Conservation (phyloP, 1,140 invertebrate genomes). For the Tetranychus urticae region DNA sequence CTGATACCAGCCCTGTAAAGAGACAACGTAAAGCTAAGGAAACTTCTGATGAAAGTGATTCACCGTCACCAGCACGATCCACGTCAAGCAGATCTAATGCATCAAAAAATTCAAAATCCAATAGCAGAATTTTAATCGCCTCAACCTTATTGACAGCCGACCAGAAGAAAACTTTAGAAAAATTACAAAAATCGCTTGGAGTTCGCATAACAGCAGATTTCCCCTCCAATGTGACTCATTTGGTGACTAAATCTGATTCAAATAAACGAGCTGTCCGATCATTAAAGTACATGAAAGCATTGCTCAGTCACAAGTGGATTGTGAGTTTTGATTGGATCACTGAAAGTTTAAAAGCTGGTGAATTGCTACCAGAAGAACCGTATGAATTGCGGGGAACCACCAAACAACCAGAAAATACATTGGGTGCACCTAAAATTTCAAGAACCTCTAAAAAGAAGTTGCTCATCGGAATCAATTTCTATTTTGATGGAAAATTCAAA, state of each 20-base stretch:
- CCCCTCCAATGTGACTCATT: not conserved
- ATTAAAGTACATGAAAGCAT: not conserved
- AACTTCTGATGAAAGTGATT: not conserved
- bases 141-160: not conserved
- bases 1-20: not conserved
- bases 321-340: not conserved
- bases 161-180: not conserved
- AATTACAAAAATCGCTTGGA: not conserved
- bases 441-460: not conserved
- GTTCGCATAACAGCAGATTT: not conserved
- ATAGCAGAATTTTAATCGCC: not conserved
- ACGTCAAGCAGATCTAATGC: not conserved
- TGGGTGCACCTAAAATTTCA: not conserved
- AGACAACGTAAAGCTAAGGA: not conserved
- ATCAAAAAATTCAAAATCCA: not conserved
- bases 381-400: not conserved
- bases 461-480: not conserved
- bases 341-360: not conserved
- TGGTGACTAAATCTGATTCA: not conserved
- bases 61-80: not conserved
- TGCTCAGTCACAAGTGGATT: not conserved
- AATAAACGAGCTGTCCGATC: not conserved
- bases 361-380: not conserved
- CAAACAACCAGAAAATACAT: too few species aligned
- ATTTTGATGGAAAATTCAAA: not conserved